Conservation (phyloP, 2,888 invertebrate species). For the Gnatocerus cornutus region DNA sequence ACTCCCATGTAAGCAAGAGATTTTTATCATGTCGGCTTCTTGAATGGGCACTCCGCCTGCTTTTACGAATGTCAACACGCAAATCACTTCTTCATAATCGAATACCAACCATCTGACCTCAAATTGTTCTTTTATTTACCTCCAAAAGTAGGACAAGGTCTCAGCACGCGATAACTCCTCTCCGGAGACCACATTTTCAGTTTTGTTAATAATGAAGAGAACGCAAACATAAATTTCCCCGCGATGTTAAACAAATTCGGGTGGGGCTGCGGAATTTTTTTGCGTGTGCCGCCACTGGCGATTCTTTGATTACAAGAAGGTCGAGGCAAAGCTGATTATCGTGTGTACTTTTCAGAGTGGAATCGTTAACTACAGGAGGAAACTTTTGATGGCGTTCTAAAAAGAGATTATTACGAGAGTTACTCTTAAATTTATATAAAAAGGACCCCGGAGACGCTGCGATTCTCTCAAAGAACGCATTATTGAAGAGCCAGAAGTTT, state of each 20-base stretch:
- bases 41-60: constrained; percentile 46
- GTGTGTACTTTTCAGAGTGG: constrained; percentile 16
- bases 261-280: not conserved
- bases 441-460: constrained; percentile 11
- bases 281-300: constrained; percentile 7
- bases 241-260: not conserved
- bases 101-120: constrained; percentile 24
- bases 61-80: constrained; percentile 47
- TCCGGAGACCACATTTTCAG: not conserved
- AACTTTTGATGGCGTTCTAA: constrained; percentile 26
- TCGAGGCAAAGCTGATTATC: constrained; percentile 18
- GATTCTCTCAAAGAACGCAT: constrained; percentile 17
- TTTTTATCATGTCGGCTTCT: constrained; percentile 41
- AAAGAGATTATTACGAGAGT: constrained; percentile 23
- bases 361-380: constrained; percentile 17
- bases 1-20: constrained; percentile 39
- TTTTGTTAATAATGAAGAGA: constrained; percentile 3
- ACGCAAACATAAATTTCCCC: not conserved
- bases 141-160: constrained; percentile 14
- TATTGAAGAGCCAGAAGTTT: constrained; percentile 10
- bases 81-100: constrained; percentile 43
- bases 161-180: not conserved
- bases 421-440: constrained; percentile 29
- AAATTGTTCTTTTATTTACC: constrained; percentile 10
- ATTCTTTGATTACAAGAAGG: not conserved